Percentiles rank a stretch among this genome's conserved stretches.
Evolutionary conservation across 30 jellyfish, hydroid and myxozoan species (phyloP).

Genomic region (Phacellophora camtschatica): DNA sequence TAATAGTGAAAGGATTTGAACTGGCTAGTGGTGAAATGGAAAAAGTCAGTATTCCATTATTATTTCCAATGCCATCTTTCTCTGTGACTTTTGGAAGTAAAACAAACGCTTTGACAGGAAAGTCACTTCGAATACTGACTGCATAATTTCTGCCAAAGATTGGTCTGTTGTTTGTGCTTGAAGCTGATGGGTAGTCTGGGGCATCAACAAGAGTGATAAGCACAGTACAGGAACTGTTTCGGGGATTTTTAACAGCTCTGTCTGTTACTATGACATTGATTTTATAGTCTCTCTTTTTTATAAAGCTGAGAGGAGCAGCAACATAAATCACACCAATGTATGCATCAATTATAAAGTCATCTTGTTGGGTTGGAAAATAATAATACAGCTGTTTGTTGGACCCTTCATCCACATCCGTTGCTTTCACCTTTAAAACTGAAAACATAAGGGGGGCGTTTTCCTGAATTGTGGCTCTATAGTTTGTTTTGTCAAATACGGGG

Average conservation of each 20-base stretch:
- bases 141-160: constrained; percentile 39
- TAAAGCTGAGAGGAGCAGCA: constrained; percentile 68
- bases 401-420: constrained; percentile 93
- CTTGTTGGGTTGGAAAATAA: constrained; percentile 62
- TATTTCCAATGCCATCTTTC: constrained; percentile 59
- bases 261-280: constrained; percentile 81
- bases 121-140: constrained; percentile 82
- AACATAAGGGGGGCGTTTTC: constrained; percentile 79
- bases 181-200: constrained; percentile 72
- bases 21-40: constrained; percentile 42
- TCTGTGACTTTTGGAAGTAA: constrained; percentile 68
- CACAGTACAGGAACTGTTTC: constrained; percentile 52
- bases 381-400: constrained; percentile 82
- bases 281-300: constrained; percentile 19
- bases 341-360: constrained; percentile 82
- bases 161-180: constrained; percentile 51
- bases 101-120: constrained; percentile 78
- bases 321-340: constrained; percentile 88
- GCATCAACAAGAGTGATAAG: constrained; percentile 72
- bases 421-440: constrained; percentile 82
- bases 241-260: constrained; percentile 69
- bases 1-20: constrained; percentile 53
- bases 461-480: constrained; percentile 80
- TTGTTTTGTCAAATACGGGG: constrained; percentile 79
- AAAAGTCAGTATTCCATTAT: constrained; percentile 51